Evolutionary conservation across 35 echinoderm and acorn worm species (phyloP), one percentile per base, ranked within the genome.

Genomic region (Anneissia japonica): DNA sequence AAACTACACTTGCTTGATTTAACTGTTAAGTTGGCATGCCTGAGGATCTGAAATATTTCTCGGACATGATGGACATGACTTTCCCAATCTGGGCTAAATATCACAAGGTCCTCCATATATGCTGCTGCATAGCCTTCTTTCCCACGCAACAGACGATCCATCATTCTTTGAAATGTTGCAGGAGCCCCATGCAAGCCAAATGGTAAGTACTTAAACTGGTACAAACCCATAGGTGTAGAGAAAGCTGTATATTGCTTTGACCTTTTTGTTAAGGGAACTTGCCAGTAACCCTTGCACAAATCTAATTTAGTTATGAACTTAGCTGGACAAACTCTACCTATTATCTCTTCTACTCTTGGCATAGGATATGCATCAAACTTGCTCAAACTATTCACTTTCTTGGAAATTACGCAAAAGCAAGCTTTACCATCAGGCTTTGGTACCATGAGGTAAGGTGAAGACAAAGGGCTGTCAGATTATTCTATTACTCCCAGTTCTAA

Each of bases 1-100:
- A 93, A 29, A 32, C 35, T 85, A 46, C 80, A 93, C 41, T 91
- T 91, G 23, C 11, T 34, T 43, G 84, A 84, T 33, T 91, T 91
- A 31, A 77, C 77, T 34, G 84, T 91, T 36, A 91, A 64, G 9
- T 82, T 81, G 19, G 89, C 89, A 26, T 75, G 36, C 45, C 17
- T 10, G 10, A 91, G 36, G 45, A 38, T 86, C 14, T 72, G 77
- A 23, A 91, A 35, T 4, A 91, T 37, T 0, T 11, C 37, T 17
- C 36, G 39, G 21, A 91, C 4, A 82, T 87, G 90, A 21, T 16
- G 19, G 30, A 91, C 13, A 41, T 89, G 87, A 13, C 81, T 78
- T 82, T 78, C 73, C 88, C 88, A 90, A 19, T 64, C 46, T 30
- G 82, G 32, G 29, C 37, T 46, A 72, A 29, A 85, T 32, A 85